These are phyloP conservation scores for Gastrophysa polygoni DNA, from an alignment of 2,888 invertebrate species.

Conservation along the genomic window DNA sequence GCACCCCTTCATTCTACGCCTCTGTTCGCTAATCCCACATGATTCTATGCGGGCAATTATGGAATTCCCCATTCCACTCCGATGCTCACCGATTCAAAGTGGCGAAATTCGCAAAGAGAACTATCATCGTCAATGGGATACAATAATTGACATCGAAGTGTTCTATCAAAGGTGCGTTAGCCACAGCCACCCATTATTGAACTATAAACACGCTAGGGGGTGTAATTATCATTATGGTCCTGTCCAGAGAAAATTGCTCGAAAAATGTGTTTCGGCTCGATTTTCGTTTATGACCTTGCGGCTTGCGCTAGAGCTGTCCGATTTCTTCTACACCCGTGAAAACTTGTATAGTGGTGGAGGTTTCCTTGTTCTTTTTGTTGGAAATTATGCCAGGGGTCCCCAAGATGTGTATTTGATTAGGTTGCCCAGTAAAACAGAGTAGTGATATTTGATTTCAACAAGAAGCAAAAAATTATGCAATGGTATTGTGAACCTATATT, in stretches of 20 bases:
- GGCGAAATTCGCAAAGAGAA: constrained; percentile 26
- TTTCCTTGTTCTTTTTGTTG: not conserved
- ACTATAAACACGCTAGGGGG: constrained; percentile 56
- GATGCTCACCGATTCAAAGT: constrained; percentile 42
- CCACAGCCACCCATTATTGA: constrained; percentile 55
- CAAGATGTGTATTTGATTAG: not conserved
- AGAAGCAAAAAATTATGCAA: too few relatives aligned
- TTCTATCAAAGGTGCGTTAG: constrained; percentile 56
- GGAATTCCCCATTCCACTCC: constrained; percentile 37
- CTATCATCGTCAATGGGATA: constrained; percentile 42
- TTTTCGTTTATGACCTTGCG: constrained; percentile 15
- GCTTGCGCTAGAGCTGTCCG: constrained; percentile 6
- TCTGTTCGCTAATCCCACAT: constrained; percentile 6
- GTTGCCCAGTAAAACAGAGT: too few relatives aligned
- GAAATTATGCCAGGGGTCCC: not conserved
- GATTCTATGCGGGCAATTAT: constrained; percentile 32
- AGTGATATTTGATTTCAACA: too few relatives aligned
- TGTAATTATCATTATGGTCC: constrained; percentile 58
- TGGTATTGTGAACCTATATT: too few relatives aligned
- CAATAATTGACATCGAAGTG: constrained; percentile 50
- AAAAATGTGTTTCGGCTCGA: constrained; percentile 50
- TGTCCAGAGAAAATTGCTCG: constrained; percentile 55
- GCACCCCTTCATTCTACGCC: not conserved
- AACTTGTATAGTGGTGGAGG: not conserved
- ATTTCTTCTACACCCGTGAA: not conserved